Base-by-base conservation (phyloP, 2,797 vertebrate genomes). In the Chrysocyon brachyurus region DNA sequence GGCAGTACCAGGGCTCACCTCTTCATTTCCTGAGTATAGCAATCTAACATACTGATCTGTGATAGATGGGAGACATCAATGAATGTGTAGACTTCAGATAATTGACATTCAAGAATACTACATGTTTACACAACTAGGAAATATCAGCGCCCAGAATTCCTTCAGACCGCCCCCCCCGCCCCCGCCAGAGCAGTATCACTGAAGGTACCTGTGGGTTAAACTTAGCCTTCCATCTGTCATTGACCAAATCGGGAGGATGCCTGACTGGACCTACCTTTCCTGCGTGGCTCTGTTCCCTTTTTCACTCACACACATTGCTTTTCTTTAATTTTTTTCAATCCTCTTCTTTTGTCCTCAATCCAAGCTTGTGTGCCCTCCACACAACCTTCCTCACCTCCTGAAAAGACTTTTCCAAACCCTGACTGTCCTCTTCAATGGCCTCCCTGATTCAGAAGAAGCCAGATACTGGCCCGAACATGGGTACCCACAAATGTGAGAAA, bases 391-490 rank as follows among this genome's bases (percentile, higher is more conserved):
- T 78, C 3, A n/a, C 33, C 28, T 68, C 84, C 24, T 68, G 72
- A 12, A 52, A 36, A 78, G 92, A 63, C 4, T 16, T 79, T 66
- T 28, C 66, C 75, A 72, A 40, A 49, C 7, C 24, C 28, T 59
- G 56, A 33, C 52, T 78, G 14, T 56, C 57, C 57, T 73, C 40
- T 26, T n/a, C 0, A 5, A 12, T 9, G 17, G 31, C 49, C 54
- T 77, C 52, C 24, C 59, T 86, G 33, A 31, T 94, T 85, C 92
- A 73, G 87, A 90, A 95, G 57, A 40, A 70, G 28, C 52, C 59
- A 89, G 72, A 36, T 12, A 6, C 92, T 33, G 73, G 40, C 52
- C 70, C 77, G 26, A 72, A 66, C 12, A 6, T 6, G 28, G 68
- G 33, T 56, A 33, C 15, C 16, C 7, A 26, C 63, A 54, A 84